Base-by-base conservation (phyloP, 2,113 vertebrate genomes). In the Alosa alosa region DNA sequence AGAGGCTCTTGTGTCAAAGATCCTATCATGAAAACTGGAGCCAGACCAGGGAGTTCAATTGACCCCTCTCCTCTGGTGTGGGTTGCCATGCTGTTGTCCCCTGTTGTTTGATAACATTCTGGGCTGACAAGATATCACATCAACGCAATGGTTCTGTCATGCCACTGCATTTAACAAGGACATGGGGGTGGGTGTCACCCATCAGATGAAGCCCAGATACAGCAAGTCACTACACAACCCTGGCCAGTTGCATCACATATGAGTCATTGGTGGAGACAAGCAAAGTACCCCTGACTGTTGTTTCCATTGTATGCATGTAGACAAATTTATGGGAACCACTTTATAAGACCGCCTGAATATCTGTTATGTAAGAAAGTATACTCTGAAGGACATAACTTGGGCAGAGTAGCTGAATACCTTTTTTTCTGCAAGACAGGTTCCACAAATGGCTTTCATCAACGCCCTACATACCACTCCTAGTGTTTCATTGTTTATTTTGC, bases 401-500 rank as follows among this genome's bases (percentile, higher is more conserved):
- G 64, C 60, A 25, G 60, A 68, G 22, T 36, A 4, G 13, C 64
- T 72, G 10, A 39, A 78, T 39, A 31, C 13, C 36, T 78, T 25
- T 72, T 72, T 72, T 68, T 25, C n/a, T 78, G 72, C 13, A 39
- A 39, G 31, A 78, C 72, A 72, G 64, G 64, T 72, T 72, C 10
- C 25, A 72, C 64, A 15, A 78, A 36, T 11, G 31, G 25, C n/a
- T 10, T 72, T 72, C 25, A 72, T 72, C 64, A 13, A 60, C 22
- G 55, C 55, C 22, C 31, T 17, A 20, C 18, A 18, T 57, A 5
- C 72, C 72, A 78, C 72, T 39, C 72, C 72, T 36, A 64, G 60
- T n/a, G 60, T n/a, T n/a, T n/a, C 57, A 64, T 64, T 64, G 68
- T 75, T 75, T 75, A 4, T 75, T 75, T 75, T 75, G 68, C 2